A percentile compares a stretch with the other conserved stretches of the same genome.
These are phyloP conservation scores for Mnemiopsis leidyi DNA, from an alignment of 37 sponge, comb jelly and placozoan species.

Conservation along the genomic window DNA sequence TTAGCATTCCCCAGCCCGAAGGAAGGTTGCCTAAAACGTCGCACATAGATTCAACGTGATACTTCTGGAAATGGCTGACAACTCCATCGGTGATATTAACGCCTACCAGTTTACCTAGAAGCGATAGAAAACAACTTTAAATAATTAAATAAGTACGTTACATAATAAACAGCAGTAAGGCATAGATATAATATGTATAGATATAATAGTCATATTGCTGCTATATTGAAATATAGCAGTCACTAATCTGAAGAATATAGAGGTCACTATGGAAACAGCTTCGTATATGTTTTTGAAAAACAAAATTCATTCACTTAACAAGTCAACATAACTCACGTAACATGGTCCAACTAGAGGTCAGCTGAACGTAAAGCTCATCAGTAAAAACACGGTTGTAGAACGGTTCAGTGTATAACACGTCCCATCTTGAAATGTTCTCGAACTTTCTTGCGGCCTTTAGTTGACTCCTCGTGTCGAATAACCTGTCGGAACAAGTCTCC, in stretches of 20 bases:
- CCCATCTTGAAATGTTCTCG: not conserved
- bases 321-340: not conserved
- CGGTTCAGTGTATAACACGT: not conserved
- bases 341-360: not conserved
- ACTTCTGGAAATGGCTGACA: not conserved
- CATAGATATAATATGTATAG: too few relatives aligned
- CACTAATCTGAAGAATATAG: too few relatives aligned
- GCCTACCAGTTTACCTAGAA: not conserved
- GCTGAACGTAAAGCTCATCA: not conserved
- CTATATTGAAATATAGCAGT: too few relatives aligned
- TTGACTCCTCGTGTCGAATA: too few relatives aligned
- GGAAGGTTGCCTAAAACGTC: not conserved
- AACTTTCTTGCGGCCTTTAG: not conserved
- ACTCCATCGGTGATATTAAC: not conserved
- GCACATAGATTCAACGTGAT: not conserved
- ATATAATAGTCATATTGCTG: too few relatives aligned
- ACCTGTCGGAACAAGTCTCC: too few relatives aligned
- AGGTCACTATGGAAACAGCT: too few relatives aligned
- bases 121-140: too few relatives aligned
- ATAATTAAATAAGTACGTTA: too few relatives aligned
- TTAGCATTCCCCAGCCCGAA: not conserved
- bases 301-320: too few relatives aligned
- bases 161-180: too few relatives aligned
- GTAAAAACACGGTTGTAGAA: not conserved
- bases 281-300: too few relatives aligned